phyloP scores from a whole-genome alignment of 1,140 invertebrate genomes.

The Anoplophora glabripennis region DNA sequence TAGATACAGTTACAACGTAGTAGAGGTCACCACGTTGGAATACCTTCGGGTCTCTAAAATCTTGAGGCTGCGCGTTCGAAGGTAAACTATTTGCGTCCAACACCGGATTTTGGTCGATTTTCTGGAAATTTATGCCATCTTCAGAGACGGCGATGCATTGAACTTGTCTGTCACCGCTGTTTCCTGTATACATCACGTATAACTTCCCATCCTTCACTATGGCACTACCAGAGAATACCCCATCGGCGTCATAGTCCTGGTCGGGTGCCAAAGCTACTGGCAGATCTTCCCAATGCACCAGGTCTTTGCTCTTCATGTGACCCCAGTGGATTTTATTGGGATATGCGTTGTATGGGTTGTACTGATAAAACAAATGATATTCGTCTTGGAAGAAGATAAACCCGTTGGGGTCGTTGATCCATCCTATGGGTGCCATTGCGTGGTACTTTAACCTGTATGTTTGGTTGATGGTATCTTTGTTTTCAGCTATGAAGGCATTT shows the following conservation, averaged over 20 bases:
- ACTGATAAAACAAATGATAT: slow-evolving; percentile 19
- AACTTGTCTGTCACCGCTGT: slow-evolving; percentile 40
- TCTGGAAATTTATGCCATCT: slow-evolving; percentile 47
- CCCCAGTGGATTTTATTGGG: slow-evolving; percentile 21
- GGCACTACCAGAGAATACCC: slow-evolving; percentile 47
- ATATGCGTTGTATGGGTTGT: slow-evolving; percentile 5
- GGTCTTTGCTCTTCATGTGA: slow-evolving; percentile 16
- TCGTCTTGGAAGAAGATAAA: slow-evolving; percentile 12
- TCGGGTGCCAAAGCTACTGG: slow-evolving; percentile 47
- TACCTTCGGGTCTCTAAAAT: slow-evolving; percentile 49
- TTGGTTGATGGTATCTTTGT: no score
- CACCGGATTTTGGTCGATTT: slow-evolving; percentile 41
- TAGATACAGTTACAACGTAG: slow-evolving; percentile 50
- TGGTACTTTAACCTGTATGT: slow-evolving; percentile 2
- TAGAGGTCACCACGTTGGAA: slow-evolving; percentile 46
- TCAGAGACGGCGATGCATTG: slow-evolving; percentile 48
- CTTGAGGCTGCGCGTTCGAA: slow-evolving; percentile 15
- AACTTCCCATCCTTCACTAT: slow-evolving; percentile 44
- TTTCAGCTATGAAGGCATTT: no score
- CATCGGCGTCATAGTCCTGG: slow-evolving; percentile 48
- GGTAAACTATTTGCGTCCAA: slow-evolving; percentile 25
- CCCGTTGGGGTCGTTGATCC: slow-evolving; percentile 23
- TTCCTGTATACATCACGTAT: slow-evolving; percentile 49
- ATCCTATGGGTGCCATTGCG: slow-evolving; percentile 7
- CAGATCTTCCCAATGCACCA: slow-evolving; percentile 33